These are phyloP conservation scores for Lagorchestes hirsutus DNA, from an alignment of 2,797 vertebrate species.

Conservation along the genomic window DNA sequence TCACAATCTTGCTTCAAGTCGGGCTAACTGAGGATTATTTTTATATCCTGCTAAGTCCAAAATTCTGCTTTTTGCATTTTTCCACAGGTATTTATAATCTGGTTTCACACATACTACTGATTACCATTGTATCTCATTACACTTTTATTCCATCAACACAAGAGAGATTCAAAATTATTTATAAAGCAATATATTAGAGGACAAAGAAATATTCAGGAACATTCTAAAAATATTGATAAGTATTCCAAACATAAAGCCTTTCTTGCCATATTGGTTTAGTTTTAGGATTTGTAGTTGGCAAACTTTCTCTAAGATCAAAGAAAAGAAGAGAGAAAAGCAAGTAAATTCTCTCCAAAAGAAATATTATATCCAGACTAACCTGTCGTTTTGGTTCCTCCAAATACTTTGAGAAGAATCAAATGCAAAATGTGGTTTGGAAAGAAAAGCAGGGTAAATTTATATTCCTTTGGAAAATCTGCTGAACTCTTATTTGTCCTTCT, in stretches of 20 bases:
- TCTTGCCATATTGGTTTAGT: conserved; percentile 73
- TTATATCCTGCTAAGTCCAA: background rate
- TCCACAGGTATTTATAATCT: background rate
- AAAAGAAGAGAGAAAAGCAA: conserved; percentile 64
- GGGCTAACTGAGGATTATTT: background rate
- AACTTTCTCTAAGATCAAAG: conserved; percentile 73
- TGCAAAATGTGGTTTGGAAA: conserved; percentile 79
- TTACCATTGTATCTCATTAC: background rate
- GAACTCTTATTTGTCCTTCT: conserved; percentile 75
- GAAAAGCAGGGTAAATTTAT: conserved; percentile 74
- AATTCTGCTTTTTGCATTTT: background rate
- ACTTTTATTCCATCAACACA: background rate
- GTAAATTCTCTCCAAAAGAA: conserved; percentile 75
- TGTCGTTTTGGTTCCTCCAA: conserved; percentile 76
- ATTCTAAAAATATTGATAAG: conserved; percentile 51
- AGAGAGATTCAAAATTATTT: conserved; percentile 4
- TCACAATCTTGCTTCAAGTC: background rate
- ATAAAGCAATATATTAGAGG: conserved; percentile 26
- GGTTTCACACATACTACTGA: background rate
- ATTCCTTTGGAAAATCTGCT: conserved; percentile 76
- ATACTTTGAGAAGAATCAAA: conserved; percentile 80
- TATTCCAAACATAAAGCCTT: conserved; percentile 50
- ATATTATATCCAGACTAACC: conserved; percentile 77
- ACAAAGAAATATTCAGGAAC: background rate
- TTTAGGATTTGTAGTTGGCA: conserved; percentile 71